These are phyloP conservation scores for Ferrisia virgata DNA, from an alignment of 2,888 invertebrate genomes.

Conservation along the genomic window DNA sequence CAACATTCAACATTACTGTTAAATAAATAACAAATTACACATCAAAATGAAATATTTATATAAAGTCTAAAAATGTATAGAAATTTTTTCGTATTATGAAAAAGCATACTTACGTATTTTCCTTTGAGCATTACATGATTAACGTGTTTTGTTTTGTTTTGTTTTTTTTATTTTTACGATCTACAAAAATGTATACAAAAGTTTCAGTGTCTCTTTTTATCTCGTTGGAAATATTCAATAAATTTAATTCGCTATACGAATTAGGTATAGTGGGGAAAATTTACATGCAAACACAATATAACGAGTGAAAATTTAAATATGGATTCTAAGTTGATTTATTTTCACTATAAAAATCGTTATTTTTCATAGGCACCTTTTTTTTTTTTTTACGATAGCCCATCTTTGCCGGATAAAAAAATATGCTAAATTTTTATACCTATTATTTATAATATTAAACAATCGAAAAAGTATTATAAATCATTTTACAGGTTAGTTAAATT, in stretches of 20 bases:
- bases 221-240: neutral
- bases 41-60: neutral
- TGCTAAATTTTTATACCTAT: neutral
- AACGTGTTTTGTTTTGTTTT: too few species aligned
- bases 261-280: too few species aligned
- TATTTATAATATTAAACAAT: neutral
- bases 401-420: too few species aligned
- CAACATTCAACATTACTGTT: too few species aligned
- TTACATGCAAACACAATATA: too few species aligned
- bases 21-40: neutral
- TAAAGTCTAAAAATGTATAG: neutral
- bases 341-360: neutral
- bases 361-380: neutral
- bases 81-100: neutral
- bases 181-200: neutral
- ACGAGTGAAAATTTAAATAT: too few species aligned
- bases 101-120: too few species aligned
- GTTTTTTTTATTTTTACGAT: neutral
- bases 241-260: neutral
- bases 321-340: neutral
- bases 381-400: neutral
- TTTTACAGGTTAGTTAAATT: neutral
- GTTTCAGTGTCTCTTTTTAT: neutral
- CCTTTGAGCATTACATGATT: too few species aligned
- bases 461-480: neutral